These are phyloP conservation scores for Distichodus sexfasciatus DNA, from an alignment of 2,797 vertebrate species.

Conservation along the genomic window DNA sequence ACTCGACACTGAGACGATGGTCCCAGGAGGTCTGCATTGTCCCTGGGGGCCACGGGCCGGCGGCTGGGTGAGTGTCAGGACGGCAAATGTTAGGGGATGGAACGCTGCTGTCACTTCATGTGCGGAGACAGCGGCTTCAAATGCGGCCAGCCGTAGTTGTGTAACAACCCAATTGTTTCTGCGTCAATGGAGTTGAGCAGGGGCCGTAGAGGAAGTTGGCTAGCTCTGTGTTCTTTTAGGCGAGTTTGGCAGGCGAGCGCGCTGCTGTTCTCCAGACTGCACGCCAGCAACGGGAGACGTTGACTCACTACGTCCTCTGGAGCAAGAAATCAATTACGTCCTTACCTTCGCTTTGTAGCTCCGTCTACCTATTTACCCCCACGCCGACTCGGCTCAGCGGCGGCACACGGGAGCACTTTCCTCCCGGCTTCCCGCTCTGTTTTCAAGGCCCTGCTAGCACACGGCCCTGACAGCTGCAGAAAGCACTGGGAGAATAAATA, in stretches of 20 bases:
- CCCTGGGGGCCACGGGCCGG: background rate
- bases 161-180: conserved; percentile 20
- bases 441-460: conserved; percentile 8
- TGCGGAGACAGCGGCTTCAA: conserved; percentile 11
- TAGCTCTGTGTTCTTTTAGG: conserved; percentile 1
- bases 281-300: conserved; percentile 3
- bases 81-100: background rate
- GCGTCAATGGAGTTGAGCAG: conserved; percentile 5
- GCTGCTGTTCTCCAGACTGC: background rate
- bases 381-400: background rate
- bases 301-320: conserved; percentile 8
- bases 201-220: background rate
- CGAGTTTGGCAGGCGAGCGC: conserved; percentile 20
- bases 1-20: too few relatives aligned
- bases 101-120: conserved; percentile 10
- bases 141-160: conserved; percentile 21
- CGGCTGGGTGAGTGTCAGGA: background rate
- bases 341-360: conserved; percentile 32
- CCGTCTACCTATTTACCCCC: conserved; percentile 18
- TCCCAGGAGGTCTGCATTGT: background rate
- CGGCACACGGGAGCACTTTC: conserved; percentile 2
- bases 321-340: conserved; percentile 39
- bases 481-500: background rate
- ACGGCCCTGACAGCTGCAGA: background rate
- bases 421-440: background rate